Conservation (phyloP, 2,888 invertebrate genomes). For the Standfussiana lucernea region DNA sequence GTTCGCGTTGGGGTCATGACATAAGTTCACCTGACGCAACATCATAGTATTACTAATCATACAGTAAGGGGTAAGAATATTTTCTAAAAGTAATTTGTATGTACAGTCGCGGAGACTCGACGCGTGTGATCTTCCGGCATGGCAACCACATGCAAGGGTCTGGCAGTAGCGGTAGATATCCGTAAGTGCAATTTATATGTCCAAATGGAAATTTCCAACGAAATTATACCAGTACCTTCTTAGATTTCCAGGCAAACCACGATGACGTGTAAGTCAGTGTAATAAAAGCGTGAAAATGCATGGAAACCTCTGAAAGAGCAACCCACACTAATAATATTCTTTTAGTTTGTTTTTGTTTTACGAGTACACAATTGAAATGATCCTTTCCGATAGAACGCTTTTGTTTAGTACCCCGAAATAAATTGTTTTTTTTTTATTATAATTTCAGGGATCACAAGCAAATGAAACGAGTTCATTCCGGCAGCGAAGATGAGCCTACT, state of each 20-base stretch:
- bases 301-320: constrained; percentile 56
- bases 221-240: constrained; percentile 24
- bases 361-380: not conserved
- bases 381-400: not conserved
- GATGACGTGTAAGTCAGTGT: constrained; percentile 59
- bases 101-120: constrained; percentile 93
- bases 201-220: constrained; percentile 14
- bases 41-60: constrained; percentile 23
- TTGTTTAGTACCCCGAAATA: not conserved
- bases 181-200: constrained; percentile 90
- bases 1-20: constrained; percentile 32
- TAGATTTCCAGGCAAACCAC: constrained; percentile 62
- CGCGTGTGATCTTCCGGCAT: constrained; percentile 93
- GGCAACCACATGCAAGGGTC: constrained; percentile 93
- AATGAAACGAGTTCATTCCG: constrained; percentile 94
- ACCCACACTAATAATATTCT: not conserved
- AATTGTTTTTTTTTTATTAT: not conserved
- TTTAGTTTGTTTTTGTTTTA: not conserved
- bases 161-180: constrained; percentile 92
- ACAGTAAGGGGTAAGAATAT: constrained; percentile 16
- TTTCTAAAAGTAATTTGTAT: constrained; percentile 62
- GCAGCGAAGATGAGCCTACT: constrained; percentile 94
- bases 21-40: constrained; percentile 21
- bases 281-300: constrained; percentile 64
- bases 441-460: constrained; percentile 95